Base-by-base conservation (phyloP, 1,140 invertebrate genomes). In the Nomia melanderi region DNA sequence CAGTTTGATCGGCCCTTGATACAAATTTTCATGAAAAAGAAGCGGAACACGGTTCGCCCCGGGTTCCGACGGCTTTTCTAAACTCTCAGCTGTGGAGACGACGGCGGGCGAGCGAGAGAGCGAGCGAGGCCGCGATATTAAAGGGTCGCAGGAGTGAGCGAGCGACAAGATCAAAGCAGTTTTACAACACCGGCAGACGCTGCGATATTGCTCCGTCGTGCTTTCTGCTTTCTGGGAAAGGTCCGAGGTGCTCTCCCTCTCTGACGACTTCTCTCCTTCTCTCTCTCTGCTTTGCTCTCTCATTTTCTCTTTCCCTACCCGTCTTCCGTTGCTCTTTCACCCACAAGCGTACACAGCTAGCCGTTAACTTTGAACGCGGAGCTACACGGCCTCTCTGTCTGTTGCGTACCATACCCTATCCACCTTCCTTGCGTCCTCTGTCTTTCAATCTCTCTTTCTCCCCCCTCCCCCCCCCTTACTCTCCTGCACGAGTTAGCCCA, bases 121-220 rank as follows among this genome's bases (percentile, higher is more conserved):
- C 9, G 44, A 63, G 20, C 20, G 44, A 65, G 62, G 63, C 44
- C 47, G 20, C 57, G 39, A 23, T 56, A 60, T 31, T 33, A 53
- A 71, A 71, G 23, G 47, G 11, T 27, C 20, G 25, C 8, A 54
- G 29, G 56, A n/a, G 39, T 25, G 36, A 65, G 69, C 6, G 31
- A 79, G 72, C 31, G 23, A 20, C 57, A 57, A 86, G 82, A 88
- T 87, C 86, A 88, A 88, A 88, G 85, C 82, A 80, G 78, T 87
- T 87, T 86, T 87, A 87, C 79, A 83, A 86, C 78, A 78, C 71
- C 39, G 74, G 73, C 70, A 84, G 84, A 84, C 84, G 84, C 77
- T 74, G 72, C 72, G 72, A 87, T 86, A 83, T 86, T 86, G 83
- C 82, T 80, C 57, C 76, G 77, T 80, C 67, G 62, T 78, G 86